Base-by-base conservation (phyloP, 2,113 vertebrate genomes). In the Eretmochelys imbricata region DNA sequence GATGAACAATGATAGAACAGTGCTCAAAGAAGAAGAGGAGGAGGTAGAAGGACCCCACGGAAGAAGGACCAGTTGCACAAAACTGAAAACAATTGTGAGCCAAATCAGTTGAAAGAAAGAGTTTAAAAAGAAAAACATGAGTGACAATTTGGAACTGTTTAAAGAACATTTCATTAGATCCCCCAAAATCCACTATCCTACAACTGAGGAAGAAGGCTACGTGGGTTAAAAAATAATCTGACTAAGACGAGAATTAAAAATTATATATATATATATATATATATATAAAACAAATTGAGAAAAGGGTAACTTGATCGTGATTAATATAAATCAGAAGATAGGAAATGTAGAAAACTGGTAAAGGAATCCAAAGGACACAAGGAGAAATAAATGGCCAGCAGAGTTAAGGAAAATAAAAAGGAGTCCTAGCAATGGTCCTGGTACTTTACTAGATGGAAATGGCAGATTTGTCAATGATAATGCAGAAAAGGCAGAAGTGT, bases 231-330 rank as follows among this genome's bases (percentile, higher is more conserved):
- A 25, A 79, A 27, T 49, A 4, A 54, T 50, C 50, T 54, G 65
- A 53, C 75, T 35, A 27, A 4, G 3, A 80, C 57, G 19, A 1
- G 24, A 31, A 1, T 0, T 59, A 4, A 0, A 80, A 55, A 38
- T 50, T 11, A 48, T 57, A 9, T 55, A 5, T 13, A 55, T 5
- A 49, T 49, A 49, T 49, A 46, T 16, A 48, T 57, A 9, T 46
- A 10, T 48, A 7, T 55, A 5, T 12, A 65, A 4, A 50, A 76
- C 31, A 42, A 76, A 24, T 51, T 25, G n/a, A 20, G 29, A 12
- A 17, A 4, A 0, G 29, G 46, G 22, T 5, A 49, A 84, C 29
- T 2, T 57, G 19, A 50, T 0, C 27, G 50, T 1, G 12, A 57
- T 25, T 42, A 27, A 5, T 20, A n/a, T 10, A 20, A 87, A 49